Evolutionary conservation across 1,140 invertebrate genomes (phyloP), one percentile per base, ranked within the genome.

Genomic region (Nasonia giraulti): DNA sequence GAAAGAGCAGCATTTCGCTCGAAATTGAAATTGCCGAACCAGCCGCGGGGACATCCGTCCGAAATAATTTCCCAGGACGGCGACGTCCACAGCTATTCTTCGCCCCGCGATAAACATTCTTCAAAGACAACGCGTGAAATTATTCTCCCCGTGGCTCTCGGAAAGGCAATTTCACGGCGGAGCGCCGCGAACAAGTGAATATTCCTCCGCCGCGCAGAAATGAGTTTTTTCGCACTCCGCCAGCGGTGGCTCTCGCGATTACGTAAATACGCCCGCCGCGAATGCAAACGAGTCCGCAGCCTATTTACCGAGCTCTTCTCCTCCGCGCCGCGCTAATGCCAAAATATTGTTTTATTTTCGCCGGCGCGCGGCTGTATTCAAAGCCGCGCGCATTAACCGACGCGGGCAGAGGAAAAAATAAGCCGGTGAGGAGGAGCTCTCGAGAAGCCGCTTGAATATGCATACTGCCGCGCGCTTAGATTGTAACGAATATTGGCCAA

Each of bases 141-240:
- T 82, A 62, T 82, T 75, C 50, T n/a, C 55, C 17, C 10, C 12
- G n/a, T n/a, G 20, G 62, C 62, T 73, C 31, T 75, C 27, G 62
- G 80, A 82, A 74, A 82, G 81, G 73, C 81, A 82, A 82, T 82
- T 82, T 82, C 81, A 82, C 81, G 81, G 31, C 55, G 73, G 44
- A 82, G 37, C 47, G 81, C 81, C 55, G 37, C 55, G 81, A 82
- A 82, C 73, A 82, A 82, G 73, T 82, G 81, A 82, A 82, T 82
- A 76, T 82, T 82, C 73, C 81, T 82, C 76, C 68, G 73, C 73
- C 68, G 73, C 73, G 73, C 73, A 76, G 73, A 82, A 82, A 82
- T 82, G 81, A 82, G 73, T 82, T 82, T 76, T 74, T 82, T 82
- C 81, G 80, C 71, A 82, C 71, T 81, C 80, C 27, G 44, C 2